Evolutionary conservation across 2,888 invertebrate genomes (phyloP).

Genomic region (Copidosoma aretas): DNA sequence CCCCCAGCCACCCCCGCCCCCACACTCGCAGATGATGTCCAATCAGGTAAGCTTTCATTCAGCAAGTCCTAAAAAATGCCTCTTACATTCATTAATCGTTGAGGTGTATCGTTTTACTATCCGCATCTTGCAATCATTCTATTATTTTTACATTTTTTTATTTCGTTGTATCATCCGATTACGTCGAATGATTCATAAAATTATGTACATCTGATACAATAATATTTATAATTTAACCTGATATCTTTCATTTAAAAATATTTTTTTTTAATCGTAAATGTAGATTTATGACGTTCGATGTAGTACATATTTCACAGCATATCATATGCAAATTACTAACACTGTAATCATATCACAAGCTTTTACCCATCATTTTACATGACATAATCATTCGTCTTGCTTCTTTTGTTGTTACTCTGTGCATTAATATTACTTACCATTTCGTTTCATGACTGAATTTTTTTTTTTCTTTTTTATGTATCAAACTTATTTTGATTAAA

Average conservation of each 20-base stretch:
- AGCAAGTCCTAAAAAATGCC: slow-evolving; percentile 13
- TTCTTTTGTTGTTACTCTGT: slow-evolving; percentile 8
- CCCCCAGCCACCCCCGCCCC: slow-evolving; percentile 80
- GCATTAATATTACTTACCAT: slow-evolving; percentile 13
- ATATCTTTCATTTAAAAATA: no score
- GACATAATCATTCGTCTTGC: slow-evolving; percentile 13
- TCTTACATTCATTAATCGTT: not conserved
- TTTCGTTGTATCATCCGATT: not conserved
- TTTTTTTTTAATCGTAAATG: no score
- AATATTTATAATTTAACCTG: no score
- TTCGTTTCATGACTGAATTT: slow-evolving; percentile 7
- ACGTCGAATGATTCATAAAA: not conserved
- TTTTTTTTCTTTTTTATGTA: not conserved
- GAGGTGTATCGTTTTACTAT: not conserved
- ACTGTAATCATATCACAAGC: slow-evolving; percentile 11
- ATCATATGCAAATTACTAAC: slow-evolving; percentile 3
- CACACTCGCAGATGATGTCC: slow-evolving; percentile 82
- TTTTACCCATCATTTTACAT: slow-evolving; percentile 9
- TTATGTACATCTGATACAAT: no score
- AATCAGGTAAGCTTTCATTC: slow-evolving; percentile 67
- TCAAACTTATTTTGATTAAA: slow-evolving; percentile 19
- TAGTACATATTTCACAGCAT: not conserved
- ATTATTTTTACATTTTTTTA: not conserved
- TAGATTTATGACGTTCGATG: slow-evolving; percentile 8
- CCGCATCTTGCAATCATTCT: not conserved